Evolutionary conservation across 1,140 invertebrate species (phyloP), one percentile per base, ranked within the genome.

Genomic region (Camponotus vicinus): DNA sequence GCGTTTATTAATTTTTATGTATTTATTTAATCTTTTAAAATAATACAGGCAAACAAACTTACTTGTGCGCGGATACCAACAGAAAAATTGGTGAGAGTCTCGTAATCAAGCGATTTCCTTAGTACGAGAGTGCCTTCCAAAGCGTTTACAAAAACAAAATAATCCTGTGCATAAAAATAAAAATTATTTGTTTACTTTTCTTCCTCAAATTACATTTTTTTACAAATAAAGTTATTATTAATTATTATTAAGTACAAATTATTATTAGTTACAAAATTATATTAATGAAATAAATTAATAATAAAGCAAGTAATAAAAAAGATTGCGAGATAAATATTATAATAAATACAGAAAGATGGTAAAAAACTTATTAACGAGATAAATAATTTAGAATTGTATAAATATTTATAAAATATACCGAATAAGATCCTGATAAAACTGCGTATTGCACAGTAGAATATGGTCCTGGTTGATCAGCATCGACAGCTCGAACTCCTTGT

Each of bases 391-490:
- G 27, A 27, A 13, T 8, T 0, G 1, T 83, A 5, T 49, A 45
- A 84, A 84, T 52, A 5, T 52, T 82, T 11, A 45, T 32, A 77
- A 76, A 87, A 95, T 95, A 95, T 94, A 97, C 97, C 40, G 97
- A 97, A 95, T 98, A 96, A 0, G 96, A 96, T 77, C 97, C 98
- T 0, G 97, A 96, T 66, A 98, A 95, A 66, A 98, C 97, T 67
- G 97, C 96, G 94, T 99, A 99, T 91, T 98, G 97, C 21, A 99
- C 97, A 1, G 98, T 98, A 15, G 98, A 98, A 95, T 97, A 98
- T 21, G 98, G 97, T 18, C 98, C 98, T 34, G 97, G 97, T 93
- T 98, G 98, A 95, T 99, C 98, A 75, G 97, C 96, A 95, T 99
- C 98, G 45, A 96, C 94, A 1, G 98, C 98, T 88, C 96, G 95